phyloP scores from a whole-genome alignment of 2,113 vertebrate species.

The Fulmarus glacialis region DNA sequence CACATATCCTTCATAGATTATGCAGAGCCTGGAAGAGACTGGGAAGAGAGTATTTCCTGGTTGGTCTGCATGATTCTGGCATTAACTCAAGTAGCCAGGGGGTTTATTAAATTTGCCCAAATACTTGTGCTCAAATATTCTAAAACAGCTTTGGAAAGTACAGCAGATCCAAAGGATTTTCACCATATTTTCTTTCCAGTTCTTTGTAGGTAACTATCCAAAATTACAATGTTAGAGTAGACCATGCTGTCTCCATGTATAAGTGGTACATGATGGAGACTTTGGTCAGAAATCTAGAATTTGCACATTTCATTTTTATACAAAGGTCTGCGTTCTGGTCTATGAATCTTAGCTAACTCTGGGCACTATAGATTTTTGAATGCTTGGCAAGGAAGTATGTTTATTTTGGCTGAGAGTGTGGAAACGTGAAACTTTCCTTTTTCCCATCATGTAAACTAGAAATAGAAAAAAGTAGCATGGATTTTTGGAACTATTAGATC shows the following conservation, averaged over 20 bases:
- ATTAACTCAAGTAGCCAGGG: not conserved
- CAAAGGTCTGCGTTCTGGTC: conserved; percentile 12
- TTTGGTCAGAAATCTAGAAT: not conserved
- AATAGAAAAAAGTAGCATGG: conserved; percentile 52
- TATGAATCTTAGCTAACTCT: conserved; percentile 16
- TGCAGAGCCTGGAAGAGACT: rapidly evolving
- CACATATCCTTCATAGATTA: not conserved
- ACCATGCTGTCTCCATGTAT: not conserved
- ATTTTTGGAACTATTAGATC: not conserved
- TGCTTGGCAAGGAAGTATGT: conserved; percentile 56
- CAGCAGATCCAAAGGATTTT: not conserved
- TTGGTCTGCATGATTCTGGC: not conserved
- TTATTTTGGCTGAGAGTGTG: conserved; percentile 62
- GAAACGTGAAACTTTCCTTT: conserved; percentile 51
- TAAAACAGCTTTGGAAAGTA: not conserved
- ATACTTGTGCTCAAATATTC: not conserved
- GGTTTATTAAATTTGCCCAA: not conserved
- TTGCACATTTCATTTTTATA: not conserved
- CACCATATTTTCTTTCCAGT: not conserved
- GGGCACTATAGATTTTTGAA: conserved; percentile 46
- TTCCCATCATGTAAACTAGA: conserved; percentile 68
- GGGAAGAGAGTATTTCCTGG: not conserved
- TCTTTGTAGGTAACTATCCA: not conserved
- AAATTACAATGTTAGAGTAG: not conserved
- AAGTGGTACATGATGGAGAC: not conserved